Base-by-base conservation (phyloP, 2,113 vertebrate species). In the Pampusana beccarii region DNA sequence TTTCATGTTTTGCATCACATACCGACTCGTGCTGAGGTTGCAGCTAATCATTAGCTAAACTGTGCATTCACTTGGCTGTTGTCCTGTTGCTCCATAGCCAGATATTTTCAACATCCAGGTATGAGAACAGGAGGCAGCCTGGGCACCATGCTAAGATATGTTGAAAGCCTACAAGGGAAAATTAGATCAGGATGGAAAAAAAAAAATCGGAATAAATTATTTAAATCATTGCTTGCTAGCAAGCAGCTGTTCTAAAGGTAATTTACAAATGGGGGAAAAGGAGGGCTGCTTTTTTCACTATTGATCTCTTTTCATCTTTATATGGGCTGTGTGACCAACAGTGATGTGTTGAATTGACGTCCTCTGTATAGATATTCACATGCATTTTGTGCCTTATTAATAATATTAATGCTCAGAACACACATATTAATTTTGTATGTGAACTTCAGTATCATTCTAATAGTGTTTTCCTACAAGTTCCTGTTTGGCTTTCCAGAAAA, bases 361-460 rank as follows among this genome's bases (percentile, higher is more conserved):
- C 78, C 36, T 74, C 91, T 84, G 9, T 67, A 26, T 93, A 92
- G 87, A 95, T 58, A 36, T 93, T 77, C 88, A 93, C 75, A 88
- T 86, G 40, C 13, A 51, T 93, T 50, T 50, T 71, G 57, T 94
- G 50, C 50, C 69, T 56, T 82, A 69, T 92, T 80, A 85, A 86
- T 96, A 92, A 86, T 71, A 91, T 71, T 81, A 87, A 94, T 77
- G 75, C 29, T 89, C 75, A 95, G n/a, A 78, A 88, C 67, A 78
- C 18, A 16, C 31, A 36, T 42, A 48, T 95, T 95, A 50, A 89
- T 93, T 81, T 89, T 40, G 56, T 79, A 33, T 78, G 48, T 40
- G 44, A 75, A 56, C 38, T 58, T 92, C 54, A 58, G 65, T 81
- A 85, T 94, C 65, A 81, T 87, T 93, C 73, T 74, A 69, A 77